phyloP scores from a whole-genome alignment of 2,797 vertebrate species.

The Poeciliopsis gracilis region DNA sequence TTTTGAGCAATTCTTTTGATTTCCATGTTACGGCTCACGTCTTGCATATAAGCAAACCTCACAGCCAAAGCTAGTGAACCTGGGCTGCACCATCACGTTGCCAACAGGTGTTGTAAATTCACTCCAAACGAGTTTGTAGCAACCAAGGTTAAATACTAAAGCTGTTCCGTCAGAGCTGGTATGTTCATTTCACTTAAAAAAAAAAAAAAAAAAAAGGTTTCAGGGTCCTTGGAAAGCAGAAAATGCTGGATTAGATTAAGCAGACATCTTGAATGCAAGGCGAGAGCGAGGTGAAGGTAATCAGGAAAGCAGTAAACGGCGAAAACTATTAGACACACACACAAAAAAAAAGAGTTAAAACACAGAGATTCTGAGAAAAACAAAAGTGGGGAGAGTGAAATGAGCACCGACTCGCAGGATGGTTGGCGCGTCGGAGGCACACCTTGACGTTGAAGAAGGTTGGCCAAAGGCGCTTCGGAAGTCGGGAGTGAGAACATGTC shows the following conservation, averaged over 20 bases:
- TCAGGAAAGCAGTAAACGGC: background rate
- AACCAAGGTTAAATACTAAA: background rate
- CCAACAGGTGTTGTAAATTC: background rate
- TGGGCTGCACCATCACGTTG: background rate
- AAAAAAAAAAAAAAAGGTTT: background rate
- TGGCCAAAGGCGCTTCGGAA: conserved; percentile 68
- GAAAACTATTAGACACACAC: background rate
- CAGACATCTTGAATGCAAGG: background rate
- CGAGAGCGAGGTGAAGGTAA: background rate
- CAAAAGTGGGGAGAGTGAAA: background rate
- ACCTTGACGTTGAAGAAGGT: conserved; percentile 26
- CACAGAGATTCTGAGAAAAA: background rate
- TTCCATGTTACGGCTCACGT: background rate
- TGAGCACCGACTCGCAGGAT: conserved; percentile 24
- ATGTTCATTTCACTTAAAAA: background rate
- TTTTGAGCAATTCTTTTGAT: background rate
- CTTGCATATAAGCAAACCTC: background rate
- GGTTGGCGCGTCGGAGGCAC: background rate
- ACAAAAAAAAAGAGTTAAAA: background rate
- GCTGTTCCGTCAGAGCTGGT: background rate
- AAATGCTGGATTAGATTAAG: background rate
- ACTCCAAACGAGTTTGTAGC: background rate
- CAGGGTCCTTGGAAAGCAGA: conserved; percentile 11
- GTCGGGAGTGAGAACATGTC: conserved; percentile 37
- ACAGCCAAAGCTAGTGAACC: background rate